Evolutionary conservation across 2,113 vertebrate species (phyloP), one percentile per base, ranked within the genome.

Genomic region (Piaya cayana): DNA sequence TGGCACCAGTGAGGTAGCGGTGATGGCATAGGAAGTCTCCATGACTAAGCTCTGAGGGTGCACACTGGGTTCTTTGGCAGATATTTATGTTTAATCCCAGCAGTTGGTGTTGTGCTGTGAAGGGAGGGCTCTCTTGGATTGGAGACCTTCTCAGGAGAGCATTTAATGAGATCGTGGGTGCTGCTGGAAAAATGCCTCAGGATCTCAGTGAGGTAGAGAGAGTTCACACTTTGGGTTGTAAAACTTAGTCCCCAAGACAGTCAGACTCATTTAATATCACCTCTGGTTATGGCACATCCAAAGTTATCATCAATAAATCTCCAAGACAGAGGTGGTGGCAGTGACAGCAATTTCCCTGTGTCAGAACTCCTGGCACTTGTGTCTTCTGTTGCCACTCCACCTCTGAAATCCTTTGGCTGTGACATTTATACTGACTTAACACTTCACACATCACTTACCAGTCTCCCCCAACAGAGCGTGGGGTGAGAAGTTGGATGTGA

Each of bases 301-400:
- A 67, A 97, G 93, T 96, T 98, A 95, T 74, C 91, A 90, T 81
- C 95, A 94, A 92, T 97, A 97, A 96, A 95, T 96, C 94, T 97
- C 89, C 64, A 29, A 52, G 88, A 74, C 1, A 6, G 82, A 94
- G 91, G 93, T 89, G 85, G 76, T 86, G 27, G 63, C 79, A 88
- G 86, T 92, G 96, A 96, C 94, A 97, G 93, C 25, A 10, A 30
- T 94, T 91, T 89, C 84, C 82, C 63, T 21, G 36, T 86, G 79
- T 96, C 82, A 96, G 90, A 97, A 81, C 94, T 95, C 93, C 64
- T 92, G 80, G 87, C 93, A 85, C 95, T 60, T 53, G 64, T 82
- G 86, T 78, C 78, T 94, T 88, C 83, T n/a, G 47, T 82, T 95
- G 93, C 95, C 93, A 92, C 82, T 97, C 74, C 4, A 23, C 49